These are phyloP conservation scores for Nematopogon swammerdamellus DNA, from an alignment of 2,888 invertebrate species.

Conservation along the genomic window DNA sequence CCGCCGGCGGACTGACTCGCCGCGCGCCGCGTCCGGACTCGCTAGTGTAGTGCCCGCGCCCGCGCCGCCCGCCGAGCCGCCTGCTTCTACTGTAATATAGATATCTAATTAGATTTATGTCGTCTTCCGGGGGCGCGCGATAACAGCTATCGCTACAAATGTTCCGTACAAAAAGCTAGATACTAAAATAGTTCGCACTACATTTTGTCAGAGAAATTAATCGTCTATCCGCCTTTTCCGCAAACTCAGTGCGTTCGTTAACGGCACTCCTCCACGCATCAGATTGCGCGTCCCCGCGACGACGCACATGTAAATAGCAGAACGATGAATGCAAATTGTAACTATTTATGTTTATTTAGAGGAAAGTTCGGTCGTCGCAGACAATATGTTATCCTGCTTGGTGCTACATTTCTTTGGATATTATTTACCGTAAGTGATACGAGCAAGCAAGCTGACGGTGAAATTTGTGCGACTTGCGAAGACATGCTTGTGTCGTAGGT, in stretches of 20 bases:
- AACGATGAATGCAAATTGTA: neutral
- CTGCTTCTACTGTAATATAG: neutral
- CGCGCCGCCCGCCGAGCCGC: neutral
- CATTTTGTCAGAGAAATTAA: too few relatives aligned
- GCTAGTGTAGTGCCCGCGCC: slow-evolving; percentile 5
- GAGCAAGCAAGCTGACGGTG: neutral
- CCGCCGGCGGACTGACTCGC: slow-evolving; percentile 32
- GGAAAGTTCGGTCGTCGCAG: neutral
- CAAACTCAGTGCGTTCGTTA: too few relatives aligned
- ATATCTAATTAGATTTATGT: neutral
- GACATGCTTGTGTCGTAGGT: neutral
- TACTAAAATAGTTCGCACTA: too few relatives aligned
- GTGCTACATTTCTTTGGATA: neutral
- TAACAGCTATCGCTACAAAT: too few relatives aligned
- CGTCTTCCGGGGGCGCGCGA: too few relatives aligned
- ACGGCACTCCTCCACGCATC: too few relatives aligned
- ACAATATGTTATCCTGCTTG: neutral
- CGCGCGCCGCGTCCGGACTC: slow-evolving; percentile 20
- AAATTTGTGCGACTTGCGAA: neutral
- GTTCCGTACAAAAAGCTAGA: too few relatives aligned
- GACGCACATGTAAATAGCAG: neutral
- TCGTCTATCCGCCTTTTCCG: too few relatives aligned
- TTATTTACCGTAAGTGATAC: neutral
- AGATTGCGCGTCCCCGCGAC: too few relatives aligned
- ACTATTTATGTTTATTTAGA: neutral